phyloP scores from a whole-genome alignment of 2,888 invertebrate species.

The Hirtodrosophila trivittata region DNA sequence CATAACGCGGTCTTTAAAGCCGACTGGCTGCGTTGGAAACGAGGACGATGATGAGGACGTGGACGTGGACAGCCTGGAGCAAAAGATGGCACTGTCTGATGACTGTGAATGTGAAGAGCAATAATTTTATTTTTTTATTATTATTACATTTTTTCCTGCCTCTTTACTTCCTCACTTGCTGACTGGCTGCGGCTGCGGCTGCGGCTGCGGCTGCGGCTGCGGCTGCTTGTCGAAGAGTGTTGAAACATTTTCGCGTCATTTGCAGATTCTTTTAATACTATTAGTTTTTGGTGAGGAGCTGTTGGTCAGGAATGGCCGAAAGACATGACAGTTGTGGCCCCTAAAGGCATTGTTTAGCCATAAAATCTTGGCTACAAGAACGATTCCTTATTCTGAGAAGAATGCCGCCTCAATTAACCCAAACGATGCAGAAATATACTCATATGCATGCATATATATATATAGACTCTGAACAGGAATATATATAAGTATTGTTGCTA shows the following conservation, averaged over 20 bases:
- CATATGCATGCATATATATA: too few species aligned
- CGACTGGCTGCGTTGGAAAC: slow-evolving; percentile 26
- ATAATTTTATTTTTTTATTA: slow-evolving; percentile 72
- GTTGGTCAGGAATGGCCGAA: too few species aligned
- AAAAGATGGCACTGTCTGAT: slow-evolving; percentile 80
- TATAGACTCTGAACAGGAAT: too few species aligned
- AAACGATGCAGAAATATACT: too few species aligned
- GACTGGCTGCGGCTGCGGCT: slow-evolving; percentile 8
- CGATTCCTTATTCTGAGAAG: slow-evolving; percentile 10
- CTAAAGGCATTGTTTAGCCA: slow-evolving; percentile 63
- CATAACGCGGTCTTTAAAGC: slow-evolving; percentile 61
- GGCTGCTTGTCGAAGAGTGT: slow-evolving; percentile 59
- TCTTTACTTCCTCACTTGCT: slow-evolving; percentile 3
- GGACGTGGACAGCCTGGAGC: slow-evolving; percentile 54
- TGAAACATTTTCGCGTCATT: slow-evolving; percentile 80
- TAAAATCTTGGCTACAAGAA: slow-evolving; percentile 30
- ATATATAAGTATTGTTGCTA: too few species aligned
- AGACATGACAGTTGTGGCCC: slow-evolving; percentile 58
- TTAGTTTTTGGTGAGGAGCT: too few species aligned
- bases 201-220: background rate
- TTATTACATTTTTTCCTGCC: slow-evolving; percentile 47
- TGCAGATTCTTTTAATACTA: slow-evolving; percentile 80
- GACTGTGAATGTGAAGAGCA: slow-evolving; percentile 78
- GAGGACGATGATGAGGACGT: slow-evolving; percentile 11
- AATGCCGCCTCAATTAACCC: slow-evolving; percentile 51